Evolutionary conservation across 2,797 vertebrate species (phyloP).

Genomic region (Tapera naevia): DNA sequence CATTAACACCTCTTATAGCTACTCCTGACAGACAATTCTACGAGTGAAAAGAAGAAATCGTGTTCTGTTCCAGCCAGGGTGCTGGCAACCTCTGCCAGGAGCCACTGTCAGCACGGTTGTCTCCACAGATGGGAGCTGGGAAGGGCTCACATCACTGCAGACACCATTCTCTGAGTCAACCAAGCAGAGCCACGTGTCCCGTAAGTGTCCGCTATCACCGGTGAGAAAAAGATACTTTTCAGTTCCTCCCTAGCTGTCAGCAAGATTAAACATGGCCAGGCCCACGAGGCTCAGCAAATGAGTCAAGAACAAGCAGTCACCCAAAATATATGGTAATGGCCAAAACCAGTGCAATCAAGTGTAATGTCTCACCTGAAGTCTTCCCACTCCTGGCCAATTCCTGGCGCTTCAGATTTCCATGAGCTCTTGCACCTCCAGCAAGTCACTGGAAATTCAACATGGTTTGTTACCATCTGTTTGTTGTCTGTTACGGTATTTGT

Average conservation of each 20-base stretch:
- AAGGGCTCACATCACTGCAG: fast-evolving
- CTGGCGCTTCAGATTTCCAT: not conserved
- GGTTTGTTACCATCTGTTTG: not conserved
- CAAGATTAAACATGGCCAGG: not conserved
- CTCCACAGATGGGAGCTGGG: not conserved
- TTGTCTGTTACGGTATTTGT: not conserved
- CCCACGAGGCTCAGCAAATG: not conserved
- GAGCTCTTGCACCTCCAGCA: not conserved
- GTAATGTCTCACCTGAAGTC: not conserved
- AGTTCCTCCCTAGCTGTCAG: not conserved
- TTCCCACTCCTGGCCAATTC: not conserved
- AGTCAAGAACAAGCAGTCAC: not conserved
- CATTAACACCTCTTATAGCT: not conserved
- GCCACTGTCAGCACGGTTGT: fast-evolving
- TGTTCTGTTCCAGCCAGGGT: not conserved
- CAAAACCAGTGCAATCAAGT: not conserved
- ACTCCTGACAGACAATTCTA: not conserved
- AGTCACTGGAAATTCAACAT: not conserved
- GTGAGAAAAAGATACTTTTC: not conserved
- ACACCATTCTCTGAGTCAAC: fast-evolving
- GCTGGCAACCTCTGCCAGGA: not conserved
- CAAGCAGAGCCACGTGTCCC: not conserved
- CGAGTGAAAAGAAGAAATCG: not conserved
- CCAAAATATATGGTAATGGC: not conserved
- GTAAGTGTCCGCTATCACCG: not conserved